Evolutionary conservation across 2,888 invertebrate genomes (phyloP).

Genomic region (Gisinianus flammeolus): DNA sequence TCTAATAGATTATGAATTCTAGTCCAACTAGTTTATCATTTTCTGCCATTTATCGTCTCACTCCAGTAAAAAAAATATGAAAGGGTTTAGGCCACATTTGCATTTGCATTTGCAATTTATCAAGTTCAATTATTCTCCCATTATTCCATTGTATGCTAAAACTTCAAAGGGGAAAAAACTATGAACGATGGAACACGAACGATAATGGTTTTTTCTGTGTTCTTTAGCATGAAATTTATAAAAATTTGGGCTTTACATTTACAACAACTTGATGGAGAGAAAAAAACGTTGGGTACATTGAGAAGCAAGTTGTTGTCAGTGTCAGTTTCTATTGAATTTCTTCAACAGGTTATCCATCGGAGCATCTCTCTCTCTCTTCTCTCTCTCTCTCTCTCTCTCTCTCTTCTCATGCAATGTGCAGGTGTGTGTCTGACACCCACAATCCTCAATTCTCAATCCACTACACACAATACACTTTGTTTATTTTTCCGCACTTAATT

Average conservation of each 20-base stretch:
- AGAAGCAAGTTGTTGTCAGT: too few relatives aligned
- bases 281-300: too few relatives aligned
- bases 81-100: background rate
- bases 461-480: background rate
- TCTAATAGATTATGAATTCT: background rate
- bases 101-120: background rate
- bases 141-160: background rate
- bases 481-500: background rate
- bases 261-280: too few relatives aligned
- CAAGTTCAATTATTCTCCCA: background rate
- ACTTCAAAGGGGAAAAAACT: background rate
- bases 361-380: too few relatives aligned
- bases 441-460: background rate
- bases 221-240: background rate
- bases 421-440: background rate
- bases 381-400: too few relatives aligned
- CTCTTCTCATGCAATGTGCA: background rate
- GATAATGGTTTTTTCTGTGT: background rate
- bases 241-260: background rate
- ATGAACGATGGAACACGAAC: background rate
- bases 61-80: background rate
- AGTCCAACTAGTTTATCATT: background rate
- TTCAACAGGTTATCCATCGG: too few relatives aligned
- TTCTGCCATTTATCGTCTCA: background rate
- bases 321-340: too few relatives aligned